Percentiles rank a stretch among this genome's conserved stretches.
These are phyloP conservation scores for Pseudochirops cupreus DNA, from an alignment of 2,797 vertebrate species.

Conservation along the genomic window DNA sequence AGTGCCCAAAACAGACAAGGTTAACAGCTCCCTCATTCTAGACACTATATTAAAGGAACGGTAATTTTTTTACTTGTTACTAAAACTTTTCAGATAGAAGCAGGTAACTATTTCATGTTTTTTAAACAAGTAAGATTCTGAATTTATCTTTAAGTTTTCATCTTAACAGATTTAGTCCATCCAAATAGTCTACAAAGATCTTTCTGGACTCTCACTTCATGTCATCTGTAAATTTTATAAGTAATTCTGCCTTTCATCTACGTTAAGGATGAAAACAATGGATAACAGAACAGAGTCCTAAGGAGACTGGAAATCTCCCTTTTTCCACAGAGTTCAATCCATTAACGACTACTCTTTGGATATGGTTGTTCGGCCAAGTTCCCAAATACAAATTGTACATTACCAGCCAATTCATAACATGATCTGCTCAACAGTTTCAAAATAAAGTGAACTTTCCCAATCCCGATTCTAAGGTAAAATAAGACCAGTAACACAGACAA, in stretches of 20 bases:
- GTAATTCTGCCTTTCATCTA: not conserved
- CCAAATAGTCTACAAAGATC: not conserved
- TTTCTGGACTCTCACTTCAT: too few relatives aligned
- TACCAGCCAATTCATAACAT: not conserved
- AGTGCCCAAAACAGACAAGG: not conserved
- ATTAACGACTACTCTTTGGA: not conserved
- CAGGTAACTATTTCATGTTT: not conserved
- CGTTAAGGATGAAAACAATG: not conserved
- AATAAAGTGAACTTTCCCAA: not conserved
- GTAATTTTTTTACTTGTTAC: not conserved
- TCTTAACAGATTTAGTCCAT: not conserved
- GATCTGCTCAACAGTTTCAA: not conserved
- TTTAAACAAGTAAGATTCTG: not conserved
- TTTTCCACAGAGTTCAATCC: not conserved
- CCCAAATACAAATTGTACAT: not conserved
- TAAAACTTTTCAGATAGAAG: not conserved
- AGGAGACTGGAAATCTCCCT: not conserved
- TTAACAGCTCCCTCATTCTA: not conserved
- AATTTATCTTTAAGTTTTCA: not conserved
- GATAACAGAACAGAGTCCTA: not conserved
- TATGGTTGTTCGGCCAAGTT: not conserved
- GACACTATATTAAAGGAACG: not conserved
- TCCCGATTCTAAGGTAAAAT: not conserved
- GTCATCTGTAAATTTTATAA: not conserved
- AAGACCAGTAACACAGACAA: not conserved